Percentiles rank a stretch among this genome's conserved stretches.
Evolutionary conservation across 2,113 vertebrate genomes (phyloP).

Genomic region (Nothoprocta pentlandii): DNA sequence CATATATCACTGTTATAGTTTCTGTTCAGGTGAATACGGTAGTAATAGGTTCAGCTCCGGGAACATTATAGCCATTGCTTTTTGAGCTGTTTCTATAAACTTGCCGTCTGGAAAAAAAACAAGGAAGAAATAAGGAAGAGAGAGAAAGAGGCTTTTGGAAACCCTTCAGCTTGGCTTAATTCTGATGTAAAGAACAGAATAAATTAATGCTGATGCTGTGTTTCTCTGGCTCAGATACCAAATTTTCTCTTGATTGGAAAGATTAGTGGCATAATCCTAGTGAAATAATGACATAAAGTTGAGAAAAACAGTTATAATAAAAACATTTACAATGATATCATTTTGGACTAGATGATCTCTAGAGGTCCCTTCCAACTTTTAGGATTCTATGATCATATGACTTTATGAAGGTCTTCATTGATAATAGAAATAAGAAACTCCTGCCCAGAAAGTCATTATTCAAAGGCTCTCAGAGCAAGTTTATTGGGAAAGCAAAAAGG

Average conservation of each 20-base stretch:
- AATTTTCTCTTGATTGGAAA: constrained; percentile 9
- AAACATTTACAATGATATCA: background rate
- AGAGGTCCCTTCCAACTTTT: too few species aligned
- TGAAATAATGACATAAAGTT: background rate
- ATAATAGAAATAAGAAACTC: background rate
- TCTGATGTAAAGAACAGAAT: constrained; percentile 8
- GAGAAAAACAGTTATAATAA: background rate
- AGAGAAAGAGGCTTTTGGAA: constrained; percentile 1
- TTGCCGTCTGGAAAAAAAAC: background rate
- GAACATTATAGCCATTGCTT: background rate
- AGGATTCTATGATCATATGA: background rate
- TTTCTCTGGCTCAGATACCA: background rate
- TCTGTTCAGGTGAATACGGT: constrained; percentile 27
- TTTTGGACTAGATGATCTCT: too few species aligned
- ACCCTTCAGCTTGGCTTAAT: background rate
- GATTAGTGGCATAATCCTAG: background rate
- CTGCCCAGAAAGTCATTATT: background rate
- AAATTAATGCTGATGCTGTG: constrained; percentile 14
- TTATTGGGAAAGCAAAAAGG: background rate
- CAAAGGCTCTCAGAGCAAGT: background rate
- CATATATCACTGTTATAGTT: constrained; percentile 52
- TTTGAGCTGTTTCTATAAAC: constrained; percentile 24
- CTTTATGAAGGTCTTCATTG: background rate
- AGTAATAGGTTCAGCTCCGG: constrained; percentile 6
- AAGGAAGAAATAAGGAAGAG: background rate